Evolutionary conservation across 2,888 invertebrate species (phyloP), one percentile per base, ranked within the genome.

Genomic region (Drosophila phalerata): DNA sequence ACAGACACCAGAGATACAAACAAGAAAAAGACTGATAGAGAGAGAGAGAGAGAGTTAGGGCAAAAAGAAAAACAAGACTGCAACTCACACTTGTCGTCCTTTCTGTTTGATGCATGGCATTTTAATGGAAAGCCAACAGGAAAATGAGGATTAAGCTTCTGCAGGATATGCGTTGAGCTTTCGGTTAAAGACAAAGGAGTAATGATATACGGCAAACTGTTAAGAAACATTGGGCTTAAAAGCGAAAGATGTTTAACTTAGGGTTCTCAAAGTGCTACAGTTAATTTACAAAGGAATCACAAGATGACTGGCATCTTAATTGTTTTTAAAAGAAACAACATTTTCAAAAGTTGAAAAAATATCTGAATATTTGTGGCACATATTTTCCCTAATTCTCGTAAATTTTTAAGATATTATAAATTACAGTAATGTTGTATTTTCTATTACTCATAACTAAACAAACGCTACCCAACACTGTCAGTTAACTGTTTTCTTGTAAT

Each of bases 61-160:
- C 34, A n/a, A 42, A 53, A 37, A 53, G 43, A 68, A 55, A 34
- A 63, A 40, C 28, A 30, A 22, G 10, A 15, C 62, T 52, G 62
- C 58, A 34, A 25, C 17, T 48, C 63, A 63, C 61, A 62, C 57
- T 81, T 68, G 75, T 74, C 74, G 56, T 45, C 49, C 8, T 34
- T 32, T 72, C 76, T 62, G 69, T 74, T 83, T 85, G 82, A 85
- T 86, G 86, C 77, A 85, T 84, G 66, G 76, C 79, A 64, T 80
- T 82, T 84, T 84, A 85, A 85, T 84, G 70, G 82, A 73, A 85
- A 53, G 69, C 70, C 61, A 66, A 66, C 61, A 70, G 67, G 32
- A 81, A 70, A 83, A 84, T 81, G 79, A 83, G 83, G 85, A 84
- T 83, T 73, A 81, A 76, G 81, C 72, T 83, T 55, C 74, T 71